These are phyloP conservation scores for Dipodomys merriami DNA, from an alignment of 2,113 vertebrate genomes.

Conservation along the genomic window DNA sequence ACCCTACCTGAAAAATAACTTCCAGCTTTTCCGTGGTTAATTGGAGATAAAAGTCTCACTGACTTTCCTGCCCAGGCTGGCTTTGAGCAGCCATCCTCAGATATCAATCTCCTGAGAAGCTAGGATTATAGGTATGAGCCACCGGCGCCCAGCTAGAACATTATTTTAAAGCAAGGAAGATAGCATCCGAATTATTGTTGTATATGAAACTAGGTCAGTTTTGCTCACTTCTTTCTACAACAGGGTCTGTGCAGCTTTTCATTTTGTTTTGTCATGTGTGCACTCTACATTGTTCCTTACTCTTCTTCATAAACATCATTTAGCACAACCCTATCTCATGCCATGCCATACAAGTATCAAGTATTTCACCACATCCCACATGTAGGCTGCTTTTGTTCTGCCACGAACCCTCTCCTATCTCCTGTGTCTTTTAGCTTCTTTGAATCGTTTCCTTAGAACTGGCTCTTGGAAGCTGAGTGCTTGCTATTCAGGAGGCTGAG, in stretches of 20 bases:
- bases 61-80: no score
- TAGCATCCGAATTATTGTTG: not conserved
- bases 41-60: no score
- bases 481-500: no score
- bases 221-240: not conserved
- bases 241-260: not conserved
- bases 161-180: constrained; percentile 1
- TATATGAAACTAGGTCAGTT: not conserved
- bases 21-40: no score
- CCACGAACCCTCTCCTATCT: not conserved
- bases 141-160: not conserved
- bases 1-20: no score
- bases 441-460: not conserved
- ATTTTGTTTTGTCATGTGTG: no score
- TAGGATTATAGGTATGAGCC: no score
- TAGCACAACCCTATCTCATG: not conserved
- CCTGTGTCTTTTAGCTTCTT: not conserved
- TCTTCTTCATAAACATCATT: not conserved
- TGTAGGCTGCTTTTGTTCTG: not conserved
- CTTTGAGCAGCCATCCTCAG: no score
- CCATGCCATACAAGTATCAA: accelerated
- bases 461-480: not conserved
- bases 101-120: no score
- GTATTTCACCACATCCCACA: accelerated
- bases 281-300: accelerated